Conservation (phyloP, 2,888 invertebrate genomes). For the Epirrita christyi region DNA sequence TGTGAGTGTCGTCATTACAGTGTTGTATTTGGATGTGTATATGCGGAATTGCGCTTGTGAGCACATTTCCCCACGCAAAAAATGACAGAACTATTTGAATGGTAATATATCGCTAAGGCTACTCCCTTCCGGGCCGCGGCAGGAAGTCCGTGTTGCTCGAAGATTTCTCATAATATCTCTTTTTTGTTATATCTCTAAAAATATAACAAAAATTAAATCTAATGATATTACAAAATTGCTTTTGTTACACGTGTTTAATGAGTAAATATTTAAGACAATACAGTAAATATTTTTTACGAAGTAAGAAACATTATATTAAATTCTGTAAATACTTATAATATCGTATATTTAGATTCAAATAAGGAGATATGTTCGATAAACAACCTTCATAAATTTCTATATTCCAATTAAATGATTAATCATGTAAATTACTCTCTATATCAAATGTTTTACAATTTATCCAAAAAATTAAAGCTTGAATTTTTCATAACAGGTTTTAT, state of each 20-base stretch:
- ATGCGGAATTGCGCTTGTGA: too few species aligned
- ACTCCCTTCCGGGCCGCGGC: too few species aligned
- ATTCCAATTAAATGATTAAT: neutral
- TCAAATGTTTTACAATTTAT: neutral
- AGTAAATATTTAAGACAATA: constrained; percentile 22
- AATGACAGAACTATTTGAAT: too few species aligned
- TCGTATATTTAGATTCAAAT: constrained; percentile 20
- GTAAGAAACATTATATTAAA: constrained; percentile 2
- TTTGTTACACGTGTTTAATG: constrained; percentile 30
- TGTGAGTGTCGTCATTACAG: too few species aligned
- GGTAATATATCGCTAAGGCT: too few species aligned
- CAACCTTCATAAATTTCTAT: constrained; percentile 29
- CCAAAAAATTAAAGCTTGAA: constrained; percentile 9
- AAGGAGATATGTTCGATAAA: constrained; percentile 36
- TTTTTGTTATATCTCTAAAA: neutral
- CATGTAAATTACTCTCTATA: neutral
- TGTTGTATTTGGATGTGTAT: too few species aligned
- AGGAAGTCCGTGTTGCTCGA: too few species aligned
- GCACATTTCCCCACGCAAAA: too few species aligned
- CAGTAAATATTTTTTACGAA: constrained; percentile 26
- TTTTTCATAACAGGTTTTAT: constrained; percentile 5
- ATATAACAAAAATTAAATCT: constrained; percentile 6
- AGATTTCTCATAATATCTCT: too few species aligned
- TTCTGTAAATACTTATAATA: constrained; percentile 8
- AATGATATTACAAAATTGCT: constrained; percentile 34